A percentile compares a stretch with the other conserved stretches of the same genome.
phyloP scores from a whole-genome alignment of 2,797 vertebrate species.

The Tolypeutes matacus region DNA sequence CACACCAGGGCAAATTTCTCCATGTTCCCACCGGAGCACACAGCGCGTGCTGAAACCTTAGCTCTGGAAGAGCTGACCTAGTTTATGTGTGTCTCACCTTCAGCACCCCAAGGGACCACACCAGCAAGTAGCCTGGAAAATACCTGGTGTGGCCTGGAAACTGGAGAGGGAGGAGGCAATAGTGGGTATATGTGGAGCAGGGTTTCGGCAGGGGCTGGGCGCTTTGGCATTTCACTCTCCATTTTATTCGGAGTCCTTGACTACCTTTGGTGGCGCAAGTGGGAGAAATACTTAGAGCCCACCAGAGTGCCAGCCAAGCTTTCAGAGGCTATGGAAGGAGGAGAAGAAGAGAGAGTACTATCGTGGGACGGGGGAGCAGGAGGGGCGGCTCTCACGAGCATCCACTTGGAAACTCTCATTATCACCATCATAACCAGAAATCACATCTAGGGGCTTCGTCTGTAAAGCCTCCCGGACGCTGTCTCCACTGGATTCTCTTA shows the following conservation, averaged over 20 bases:
- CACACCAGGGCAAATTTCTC: neutral
- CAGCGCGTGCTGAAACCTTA: neutral
- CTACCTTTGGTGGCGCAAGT: rapidly evolving
- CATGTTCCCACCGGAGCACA: neutral
- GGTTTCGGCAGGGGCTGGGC: neutral
- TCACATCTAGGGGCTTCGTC: rapidly evolving
- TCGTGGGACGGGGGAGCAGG: too few species aligned
- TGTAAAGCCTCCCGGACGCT: neutral
- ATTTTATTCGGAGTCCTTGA: too few species aligned
- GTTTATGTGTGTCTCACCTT: neutral
- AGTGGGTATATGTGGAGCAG: too few species aligned
- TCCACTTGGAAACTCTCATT: neutral
- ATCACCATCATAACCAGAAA: rapidly evolving
- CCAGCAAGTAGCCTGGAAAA: neutral
- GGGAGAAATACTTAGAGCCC: neutral
- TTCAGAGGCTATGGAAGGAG: rapidly evolving
- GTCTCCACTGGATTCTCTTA: too few species aligned
- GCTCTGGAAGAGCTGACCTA: neutral
- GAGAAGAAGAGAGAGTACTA: rapidly evolving
- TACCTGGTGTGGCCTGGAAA: neutral
- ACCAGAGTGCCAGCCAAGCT: neutral
- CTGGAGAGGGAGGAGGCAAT: neutral
- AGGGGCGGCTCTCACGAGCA: too few species aligned
- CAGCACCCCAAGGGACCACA: neutral
- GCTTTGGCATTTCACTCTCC: rapidly evolving